Evolutionary conservation across 2,797 vertebrate genomes (phyloP).

Genomic region (Pelodytes ibericus): DNA sequence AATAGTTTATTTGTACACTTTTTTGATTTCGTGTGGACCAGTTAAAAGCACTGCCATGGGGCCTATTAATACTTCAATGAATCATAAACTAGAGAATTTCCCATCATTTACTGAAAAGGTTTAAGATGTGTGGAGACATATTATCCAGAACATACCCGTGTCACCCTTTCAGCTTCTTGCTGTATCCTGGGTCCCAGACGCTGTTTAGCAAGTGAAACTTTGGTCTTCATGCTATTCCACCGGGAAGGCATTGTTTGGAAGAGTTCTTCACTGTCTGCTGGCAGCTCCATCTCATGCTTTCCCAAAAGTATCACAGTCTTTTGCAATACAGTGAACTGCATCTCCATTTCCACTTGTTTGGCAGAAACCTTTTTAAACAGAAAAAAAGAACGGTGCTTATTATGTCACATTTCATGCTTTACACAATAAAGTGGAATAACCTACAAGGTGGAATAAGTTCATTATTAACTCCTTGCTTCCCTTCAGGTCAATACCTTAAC

Average conservation of each 20-base stretch:
- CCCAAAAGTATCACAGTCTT: slow-evolving; percentile 39
- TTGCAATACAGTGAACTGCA: slow-evolving; percentile 50
- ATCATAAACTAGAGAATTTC: too few species aligned
- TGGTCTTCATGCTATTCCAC: slow-evolving; percentile 55
- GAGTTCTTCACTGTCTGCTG: slow-evolving; percentile 36
- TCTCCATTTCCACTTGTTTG: slow-evolving; percentile 52
- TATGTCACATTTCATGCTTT: too few species aligned
- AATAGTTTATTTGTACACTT: too few species aligned
- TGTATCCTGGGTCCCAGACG: slow-evolving; percentile 53
- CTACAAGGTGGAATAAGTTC: too few species aligned
- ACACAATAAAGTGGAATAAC: too few species aligned
- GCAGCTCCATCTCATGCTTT: slow-evolving; percentile 44
- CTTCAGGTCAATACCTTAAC: too few species aligned
- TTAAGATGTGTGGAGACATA: not conserved
- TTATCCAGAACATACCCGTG: slow-evolving; percentile 23
- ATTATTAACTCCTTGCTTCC: too few species aligned
- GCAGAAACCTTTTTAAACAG: slow-evolving; percentile 41
- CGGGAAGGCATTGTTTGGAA: slow-evolving; percentile 49
- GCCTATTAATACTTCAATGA: too few species aligned
- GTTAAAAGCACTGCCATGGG: too few species aligned
- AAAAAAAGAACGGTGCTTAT: not conserved
- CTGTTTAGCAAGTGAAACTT: slow-evolving; percentile 55
- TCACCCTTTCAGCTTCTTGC: slow-evolving; percentile 49
- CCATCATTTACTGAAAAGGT: too few species aligned
- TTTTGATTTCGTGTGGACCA: too few species aligned